phyloP scores from a whole-genome alignment of 2,113 vertebrate genomes.

The Gasterosteus aculeatus region DNA sequence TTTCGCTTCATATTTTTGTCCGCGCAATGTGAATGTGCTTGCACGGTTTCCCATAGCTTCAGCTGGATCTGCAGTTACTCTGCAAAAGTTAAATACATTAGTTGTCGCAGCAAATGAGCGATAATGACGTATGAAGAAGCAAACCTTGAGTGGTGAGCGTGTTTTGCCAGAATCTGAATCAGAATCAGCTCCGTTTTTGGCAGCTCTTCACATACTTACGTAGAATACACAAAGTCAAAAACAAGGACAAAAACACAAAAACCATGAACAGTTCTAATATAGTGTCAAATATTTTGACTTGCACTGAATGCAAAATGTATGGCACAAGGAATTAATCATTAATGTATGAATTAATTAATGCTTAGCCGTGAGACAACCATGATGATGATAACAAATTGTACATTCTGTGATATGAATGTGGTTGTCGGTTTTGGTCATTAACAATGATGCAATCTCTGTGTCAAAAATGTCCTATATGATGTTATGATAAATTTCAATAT shows the following conservation, averaged over 20 bases:
- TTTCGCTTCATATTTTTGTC: background rate
- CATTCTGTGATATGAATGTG: background rate
- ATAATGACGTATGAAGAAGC: background rate
- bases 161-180: background rate
- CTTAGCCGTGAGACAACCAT: background rate
- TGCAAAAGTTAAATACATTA: background rate
- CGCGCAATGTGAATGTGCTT: background rate
- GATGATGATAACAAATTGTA: background rate
- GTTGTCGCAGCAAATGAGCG: background rate
- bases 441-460: no score
- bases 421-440: background rate
- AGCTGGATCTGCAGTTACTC: background rate
- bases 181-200: no score
- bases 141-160: background rate
- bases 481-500: background rate
- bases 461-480: background rate
- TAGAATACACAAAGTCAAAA: no score
- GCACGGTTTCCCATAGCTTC: background rate
- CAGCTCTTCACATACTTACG: no score
- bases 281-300: no score
- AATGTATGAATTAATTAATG: background rate
- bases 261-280: no score
- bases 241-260: no score
- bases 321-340: background rate
- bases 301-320: background rate